A percentile compares a stretch with the other conserved stretches of the same genome.
Conservation (phyloP, 2,888 invertebrate species). For the Pachymerium ferrugineum region DNA sequence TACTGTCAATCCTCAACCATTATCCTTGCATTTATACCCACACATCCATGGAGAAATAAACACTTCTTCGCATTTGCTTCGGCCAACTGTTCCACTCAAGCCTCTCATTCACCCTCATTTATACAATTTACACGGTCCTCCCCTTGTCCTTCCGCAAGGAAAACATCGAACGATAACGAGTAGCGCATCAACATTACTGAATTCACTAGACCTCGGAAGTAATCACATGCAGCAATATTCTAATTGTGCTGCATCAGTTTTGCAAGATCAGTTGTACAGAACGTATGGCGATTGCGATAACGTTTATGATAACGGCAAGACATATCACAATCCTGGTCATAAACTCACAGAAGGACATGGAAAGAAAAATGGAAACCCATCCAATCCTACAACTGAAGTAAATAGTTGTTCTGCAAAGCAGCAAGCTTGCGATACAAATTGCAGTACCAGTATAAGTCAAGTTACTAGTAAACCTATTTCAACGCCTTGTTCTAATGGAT, state of each 20-base stretch:
- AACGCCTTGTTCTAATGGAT: neutral
- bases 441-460: neutral
- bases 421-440: neutral
- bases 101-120: conserved; percentile 45
- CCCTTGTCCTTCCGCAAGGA: neutral
- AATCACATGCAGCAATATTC: conserved; percentile 36
- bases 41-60: conserved; percentile 35
- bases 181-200: neutral
- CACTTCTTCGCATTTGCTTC: conserved; percentile 42
- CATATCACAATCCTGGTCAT: conserved; percentile 34
- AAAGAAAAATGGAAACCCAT: neutral
- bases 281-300: conserved; percentile 47
- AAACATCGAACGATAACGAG: conserved; percentile 28
- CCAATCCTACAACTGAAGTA: neutral
- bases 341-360: neutral
- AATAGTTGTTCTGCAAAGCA: neutral
- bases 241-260: conserved; percentile 35
- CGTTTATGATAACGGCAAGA: conserved; percentile 41
- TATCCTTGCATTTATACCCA: conserved; percentile 35
- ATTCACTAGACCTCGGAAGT: conserved; percentile 37
- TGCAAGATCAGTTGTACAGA: conserved; percentile 39
- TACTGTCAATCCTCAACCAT: conserved; percentile 15
- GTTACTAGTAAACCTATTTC: neutral
- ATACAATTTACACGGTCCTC: conserved; percentile 43
- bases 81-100: conserved; percentile 41